These are phyloP conservation scores for Dinomys branickii DNA, from an alignment of 2,113 vertebrate genomes.

Conservation along the genomic window DNA sequence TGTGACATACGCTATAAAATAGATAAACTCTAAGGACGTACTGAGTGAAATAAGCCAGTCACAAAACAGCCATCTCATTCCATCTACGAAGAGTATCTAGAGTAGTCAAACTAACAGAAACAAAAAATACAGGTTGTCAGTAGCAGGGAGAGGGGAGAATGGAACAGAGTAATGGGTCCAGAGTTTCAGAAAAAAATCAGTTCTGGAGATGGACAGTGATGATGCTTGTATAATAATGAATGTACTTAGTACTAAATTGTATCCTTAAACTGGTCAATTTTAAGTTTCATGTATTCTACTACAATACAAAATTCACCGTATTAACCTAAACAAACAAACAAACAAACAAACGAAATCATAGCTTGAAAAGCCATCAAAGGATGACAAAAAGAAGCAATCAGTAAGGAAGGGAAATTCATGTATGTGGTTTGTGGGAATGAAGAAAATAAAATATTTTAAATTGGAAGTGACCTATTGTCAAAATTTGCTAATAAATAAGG, in stretches of 20 bases:
- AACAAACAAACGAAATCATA: too few relatives aligned
- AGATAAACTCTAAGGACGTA: background rate
- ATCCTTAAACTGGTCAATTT: background rate
- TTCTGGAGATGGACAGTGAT: background rate
- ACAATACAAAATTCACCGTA: background rate
- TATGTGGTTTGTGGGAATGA: background rate
- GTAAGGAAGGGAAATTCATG: background rate
- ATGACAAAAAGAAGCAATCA: background rate
- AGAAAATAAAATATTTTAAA: conserved; percentile 35
- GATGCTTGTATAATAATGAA: background rate
- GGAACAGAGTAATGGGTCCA: background rate
- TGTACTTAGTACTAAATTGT: background rate
- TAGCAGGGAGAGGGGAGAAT: background rate
- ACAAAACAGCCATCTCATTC: background rate
- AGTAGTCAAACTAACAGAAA: background rate
- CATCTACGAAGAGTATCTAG: background rate
- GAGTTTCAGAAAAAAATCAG: background rate
- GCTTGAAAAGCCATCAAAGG: background rate
- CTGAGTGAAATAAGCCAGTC: background rate
- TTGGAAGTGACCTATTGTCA: background rate
- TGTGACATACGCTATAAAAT: background rate
- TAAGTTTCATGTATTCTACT: conserved; percentile 1
- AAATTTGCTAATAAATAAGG: background rate
- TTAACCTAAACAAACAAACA: conserved; percentile 16
- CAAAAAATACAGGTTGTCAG: background rate